Evolutionary conservation across 1,140 invertebrate genomes (phyloP), one percentile per base, ranked within the genome.

Genomic region (Drosophila varians): DNA sequence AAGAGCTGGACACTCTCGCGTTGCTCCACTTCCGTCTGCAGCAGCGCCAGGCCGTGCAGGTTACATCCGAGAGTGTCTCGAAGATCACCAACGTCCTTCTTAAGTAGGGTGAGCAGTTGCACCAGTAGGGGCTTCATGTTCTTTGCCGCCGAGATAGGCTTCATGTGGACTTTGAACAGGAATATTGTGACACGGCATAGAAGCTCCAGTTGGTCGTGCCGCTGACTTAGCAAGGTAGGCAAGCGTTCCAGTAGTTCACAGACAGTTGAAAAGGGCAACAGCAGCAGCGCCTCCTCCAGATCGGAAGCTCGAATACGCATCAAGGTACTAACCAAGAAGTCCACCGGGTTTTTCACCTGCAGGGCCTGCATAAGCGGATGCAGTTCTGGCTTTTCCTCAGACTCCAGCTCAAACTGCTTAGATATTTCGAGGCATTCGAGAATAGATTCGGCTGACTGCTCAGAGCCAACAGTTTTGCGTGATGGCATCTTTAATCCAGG

Each of bases 11-110:
- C 93, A 49, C 95, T 94, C 73, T 97, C 94, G n/a, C 93, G 92
- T 66, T 95, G 94, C 91, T 98, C 97, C n/a, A 96, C 92, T 57
- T 95, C 92, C 43, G 94, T 92, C 88, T 96, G 94, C 9, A 97
- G 77, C 87, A 96, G 95, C 52, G 94, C 92, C 72, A 99, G 92
- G 0, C 95, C 97, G 90, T 97, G 95, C 45, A 96, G 91, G 92
- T 99, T 99, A 89, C 95, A 96, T 3, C 97, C 98, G 52, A 98
- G 92, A 47, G 94, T 93, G 92, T 99, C 96, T 94, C 98, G 90
- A 16, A 79, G 54, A 12, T 83, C 60, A 7, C 68, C 53, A 0
- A 91, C 73, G 18, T 79, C 86, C 9, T 48, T 36, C 12, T 88
- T 80, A 0, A 92, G 71, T 42, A 77, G 49, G 4, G 21, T 42